Percentiles rank a stretch among this genome's conserved stretches.
phyloP scores from a whole-genome alignment of 1,140 invertebrate species.

The Achroia grisella region DNA sequence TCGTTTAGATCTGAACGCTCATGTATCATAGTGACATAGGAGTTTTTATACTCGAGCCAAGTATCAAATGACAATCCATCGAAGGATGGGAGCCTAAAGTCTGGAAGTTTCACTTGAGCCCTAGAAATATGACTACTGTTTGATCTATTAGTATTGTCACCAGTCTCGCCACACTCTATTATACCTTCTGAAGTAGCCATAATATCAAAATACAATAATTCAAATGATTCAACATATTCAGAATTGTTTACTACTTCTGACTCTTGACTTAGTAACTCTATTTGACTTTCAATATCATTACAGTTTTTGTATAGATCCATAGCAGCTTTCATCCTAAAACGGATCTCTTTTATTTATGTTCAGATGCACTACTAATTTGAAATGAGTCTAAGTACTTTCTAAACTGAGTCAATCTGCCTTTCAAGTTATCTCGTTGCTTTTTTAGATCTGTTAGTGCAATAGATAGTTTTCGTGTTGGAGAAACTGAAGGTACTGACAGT shows the following conservation, averaged over 20 bases:
- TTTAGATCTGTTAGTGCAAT: constrained; percentile 11
- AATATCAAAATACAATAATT: constrained; percentile 15
- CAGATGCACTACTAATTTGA: background rate
- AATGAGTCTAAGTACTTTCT: constrained; percentile 11
- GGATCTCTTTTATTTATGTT: background rate
- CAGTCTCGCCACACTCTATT: constrained; percentile 9
- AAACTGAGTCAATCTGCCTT: constrained; percentile 7
- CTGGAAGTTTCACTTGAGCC: constrained; percentile 11
- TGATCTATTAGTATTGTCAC: background rate
- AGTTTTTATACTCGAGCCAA: constrained; percentile 21
- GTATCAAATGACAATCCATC: constrained; percentile 16
- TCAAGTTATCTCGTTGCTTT: constrained; percentile 7
- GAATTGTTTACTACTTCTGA: constrained; percentile 8
- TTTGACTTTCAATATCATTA: constrained; percentile 12
- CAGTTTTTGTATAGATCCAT: constrained; percentile 10
- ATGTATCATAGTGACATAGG: constrained; percentile 20
- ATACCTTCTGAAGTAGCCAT: constrained; percentile 7
- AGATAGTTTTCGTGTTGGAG: background rate
- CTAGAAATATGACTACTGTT: background rate
- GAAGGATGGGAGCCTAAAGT: constrained; percentile 16
- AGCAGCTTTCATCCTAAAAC: constrained; percentile 1
- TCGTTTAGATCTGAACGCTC: constrained; percentile 13
- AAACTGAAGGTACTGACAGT: background rate
- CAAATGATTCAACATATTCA: too few species aligned
- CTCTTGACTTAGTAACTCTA: constrained; percentile 7